Conservation (phyloP, 2,797 vertebrate genomes). For the Sparus aurata region DNA sequence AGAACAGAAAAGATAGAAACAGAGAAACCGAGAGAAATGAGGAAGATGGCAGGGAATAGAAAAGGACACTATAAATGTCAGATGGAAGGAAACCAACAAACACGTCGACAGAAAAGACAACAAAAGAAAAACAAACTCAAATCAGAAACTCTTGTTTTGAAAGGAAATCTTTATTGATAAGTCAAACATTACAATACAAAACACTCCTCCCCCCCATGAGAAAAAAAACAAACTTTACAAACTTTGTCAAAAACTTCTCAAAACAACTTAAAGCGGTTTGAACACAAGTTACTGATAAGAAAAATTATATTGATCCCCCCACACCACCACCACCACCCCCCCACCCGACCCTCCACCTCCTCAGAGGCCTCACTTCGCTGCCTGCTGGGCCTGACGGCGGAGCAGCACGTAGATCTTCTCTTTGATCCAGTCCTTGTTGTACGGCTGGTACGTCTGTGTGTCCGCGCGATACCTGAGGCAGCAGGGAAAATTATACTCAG, state of each 20-base stretch:
- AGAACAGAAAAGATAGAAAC: neutral
- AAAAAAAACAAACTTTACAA: slow-evolving; percentile 34
- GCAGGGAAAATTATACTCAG: neutral
- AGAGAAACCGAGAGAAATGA: neutral
- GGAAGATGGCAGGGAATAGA: neutral
- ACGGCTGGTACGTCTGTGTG: slow-evolving; percentile 97
- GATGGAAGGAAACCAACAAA: neutral
- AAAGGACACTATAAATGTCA: neutral
- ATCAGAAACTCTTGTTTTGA: slow-evolving; percentile 25
- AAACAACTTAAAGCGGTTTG: slow-evolving; percentile 31
- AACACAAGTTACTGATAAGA: slow-evolving; percentile 40
- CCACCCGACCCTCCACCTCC: neutral
- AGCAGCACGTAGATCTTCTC: slow-evolving; percentile 98
- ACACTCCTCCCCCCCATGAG: slow-evolving; percentile 30
- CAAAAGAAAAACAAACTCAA: neutral
- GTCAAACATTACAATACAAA: slow-evolving; percentile 73
- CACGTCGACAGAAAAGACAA: neutral
- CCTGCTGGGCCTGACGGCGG: slow-evolving; percentile 96
- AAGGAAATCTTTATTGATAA: slow-evolving; percentile 74
- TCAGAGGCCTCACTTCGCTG: slow-evolving; percentile 86
- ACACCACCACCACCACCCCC: accelerated
- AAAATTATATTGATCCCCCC: slow-evolving; percentile 13
- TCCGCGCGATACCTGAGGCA: slow-evolving; percentile 92
- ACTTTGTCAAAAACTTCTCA: slow-evolving; percentile 31
- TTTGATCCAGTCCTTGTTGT: slow-evolving; percentile 99